Conservation (phyloP, 2,888 invertebrate genomes). For the Pardosa pseudoannulata region DNA sequence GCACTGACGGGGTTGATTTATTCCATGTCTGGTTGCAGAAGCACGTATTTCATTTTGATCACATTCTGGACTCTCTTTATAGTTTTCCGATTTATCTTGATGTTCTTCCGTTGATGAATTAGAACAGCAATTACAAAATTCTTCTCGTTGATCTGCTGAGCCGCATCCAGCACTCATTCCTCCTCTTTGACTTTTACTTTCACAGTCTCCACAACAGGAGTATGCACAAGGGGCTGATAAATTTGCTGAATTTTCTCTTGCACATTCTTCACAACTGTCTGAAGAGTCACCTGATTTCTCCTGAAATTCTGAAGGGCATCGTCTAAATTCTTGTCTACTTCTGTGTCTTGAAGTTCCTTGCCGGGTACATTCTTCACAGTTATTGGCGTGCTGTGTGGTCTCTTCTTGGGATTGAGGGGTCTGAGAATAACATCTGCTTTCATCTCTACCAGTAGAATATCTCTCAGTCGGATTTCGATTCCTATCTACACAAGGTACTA, state of each 20-base stretch:
- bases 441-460: too few relatives aligned
- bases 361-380: conserved; percentile 3
- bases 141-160: neutral
- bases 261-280: conserved; percentile 6
- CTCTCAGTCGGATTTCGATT: neutral
- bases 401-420: neutral
- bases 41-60: neutral
- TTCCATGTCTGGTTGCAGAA: too few relatives aligned
- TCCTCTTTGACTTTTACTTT: neutral
- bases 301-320: neutral
- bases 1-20: neutral
- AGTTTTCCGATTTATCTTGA: neutral
- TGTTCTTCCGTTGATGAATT: neutral
- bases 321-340: neutral
- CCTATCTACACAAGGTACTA: too few relatives aligned
- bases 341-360: conserved; percentile 3
- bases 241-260: neutral
- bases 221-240: neutral
- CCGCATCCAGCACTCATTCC: too few relatives aligned
- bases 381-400: neutral
- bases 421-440: too few relatives aligned
- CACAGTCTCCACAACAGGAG: neutral
- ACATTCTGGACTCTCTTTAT: neutral
- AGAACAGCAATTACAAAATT: neutral
- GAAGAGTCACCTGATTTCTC: neutral